phyloP scores from a whole-genome alignment of 2,888 invertebrate genomes.

The Byasa hedistus region DNA sequence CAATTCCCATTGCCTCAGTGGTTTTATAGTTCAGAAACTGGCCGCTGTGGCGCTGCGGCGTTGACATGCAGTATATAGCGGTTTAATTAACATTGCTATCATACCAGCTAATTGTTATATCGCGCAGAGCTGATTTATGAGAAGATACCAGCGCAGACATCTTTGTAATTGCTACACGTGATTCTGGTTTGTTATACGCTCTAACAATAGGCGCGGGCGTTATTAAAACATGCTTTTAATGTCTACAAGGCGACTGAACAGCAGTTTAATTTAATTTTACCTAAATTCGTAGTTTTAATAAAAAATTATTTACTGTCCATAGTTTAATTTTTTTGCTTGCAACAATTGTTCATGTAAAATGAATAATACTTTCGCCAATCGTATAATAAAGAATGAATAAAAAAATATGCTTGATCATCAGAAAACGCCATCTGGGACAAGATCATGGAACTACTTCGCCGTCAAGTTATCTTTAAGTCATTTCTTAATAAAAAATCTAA shows the following conservation, averaged over 20 bases:
- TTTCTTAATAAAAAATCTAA: too few species aligned
- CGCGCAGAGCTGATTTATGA: constrained; percentile 77
- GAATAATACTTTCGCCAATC: too few species aligned
- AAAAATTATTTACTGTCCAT: too few species aligned
- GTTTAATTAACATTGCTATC: constrained; percentile 80
- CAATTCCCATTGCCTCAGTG: constrained; percentile 26
- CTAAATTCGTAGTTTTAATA: too few species aligned
- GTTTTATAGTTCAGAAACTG: constrained; percentile 45
- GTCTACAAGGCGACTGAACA: background rate
- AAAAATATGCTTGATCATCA: too few species aligned
- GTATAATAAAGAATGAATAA: too few species aligned
- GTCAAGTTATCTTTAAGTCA: too few species aligned
- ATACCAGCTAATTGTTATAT: constrained; percentile 80
- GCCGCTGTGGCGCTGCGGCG: constrained; percentile 40
- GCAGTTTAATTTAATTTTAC: too few species aligned
- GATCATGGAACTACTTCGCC: too few species aligned
- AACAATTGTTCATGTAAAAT: too few species aligned
- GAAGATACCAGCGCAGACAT: constrained; percentile 73
- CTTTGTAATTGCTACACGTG: constrained; percentile 73
- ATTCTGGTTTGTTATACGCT: constrained; percentile 46
- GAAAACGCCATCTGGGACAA: too few species aligned
- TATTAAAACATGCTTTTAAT: constrained; percentile 24
- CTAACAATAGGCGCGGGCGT: constrained; percentile 50
- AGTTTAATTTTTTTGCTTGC: too few species aligned
- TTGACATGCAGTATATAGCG: constrained; percentile 54